Conservation (phyloP, 2,113 vertebrate species). For the Eublepharis macularius region DNA sequence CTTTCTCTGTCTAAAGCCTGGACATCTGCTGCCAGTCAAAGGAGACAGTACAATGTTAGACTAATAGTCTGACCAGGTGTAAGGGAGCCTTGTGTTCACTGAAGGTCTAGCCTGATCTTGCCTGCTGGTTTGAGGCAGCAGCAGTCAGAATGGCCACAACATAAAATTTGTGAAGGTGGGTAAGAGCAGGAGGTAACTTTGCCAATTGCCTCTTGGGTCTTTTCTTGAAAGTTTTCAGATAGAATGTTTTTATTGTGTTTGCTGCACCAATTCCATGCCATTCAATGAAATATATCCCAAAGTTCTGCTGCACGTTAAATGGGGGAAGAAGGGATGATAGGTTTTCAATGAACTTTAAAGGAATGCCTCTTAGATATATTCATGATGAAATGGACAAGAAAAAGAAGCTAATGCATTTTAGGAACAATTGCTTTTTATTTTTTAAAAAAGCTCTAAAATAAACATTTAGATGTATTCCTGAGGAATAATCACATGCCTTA, state of each 20-base stretch:
- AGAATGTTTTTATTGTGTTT: background rate
- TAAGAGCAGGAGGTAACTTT: background rate
- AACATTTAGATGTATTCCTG: background rate
- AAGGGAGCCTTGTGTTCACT: too few species aligned
- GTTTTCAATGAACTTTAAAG: background rate
- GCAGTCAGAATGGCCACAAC: background rate
- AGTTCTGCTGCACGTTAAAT: background rate
- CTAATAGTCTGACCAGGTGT: too few species aligned
- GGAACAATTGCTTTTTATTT: background rate
- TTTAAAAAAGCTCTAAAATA: background rate
- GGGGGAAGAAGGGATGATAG: background rate
- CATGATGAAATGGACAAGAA: too few species aligned
- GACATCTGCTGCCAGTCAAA: too few species aligned
- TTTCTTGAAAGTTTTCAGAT: background rate
- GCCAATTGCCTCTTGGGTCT: background rate
- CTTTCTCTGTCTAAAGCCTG: too few species aligned
- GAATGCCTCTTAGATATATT: too few species aligned
- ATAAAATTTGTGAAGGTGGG: background rate
- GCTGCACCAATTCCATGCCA: background rate
- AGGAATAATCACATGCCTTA: background rate
- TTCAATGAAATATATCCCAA: background rate
- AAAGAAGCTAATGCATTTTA: background rate
- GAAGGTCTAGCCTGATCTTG: background rate
- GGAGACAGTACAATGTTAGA: too few species aligned
- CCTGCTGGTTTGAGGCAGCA: background rate